A percentile compares a stretch with the other conserved stretches of the same genome.
Evolutionary conservation across 2,797 vertebrate genomes (phyloP).

Genomic region (Streptopelia turtur): DNA sequence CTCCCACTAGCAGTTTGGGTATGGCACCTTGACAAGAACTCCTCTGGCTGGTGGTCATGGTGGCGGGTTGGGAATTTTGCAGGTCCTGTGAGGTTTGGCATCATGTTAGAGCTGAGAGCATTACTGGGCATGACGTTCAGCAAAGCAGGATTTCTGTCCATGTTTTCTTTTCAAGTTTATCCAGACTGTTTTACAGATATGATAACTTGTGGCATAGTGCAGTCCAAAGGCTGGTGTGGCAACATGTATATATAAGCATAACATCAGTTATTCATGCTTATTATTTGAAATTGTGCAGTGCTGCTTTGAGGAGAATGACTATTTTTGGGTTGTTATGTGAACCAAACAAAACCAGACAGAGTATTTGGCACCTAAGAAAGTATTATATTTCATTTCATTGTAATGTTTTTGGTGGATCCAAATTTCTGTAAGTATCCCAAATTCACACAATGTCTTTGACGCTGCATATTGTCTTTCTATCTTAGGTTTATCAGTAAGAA

Average conservation of each 20-base stretch:
- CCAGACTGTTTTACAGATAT: conserved; percentile 2
- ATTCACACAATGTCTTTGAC: neutral
- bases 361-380: neutral
- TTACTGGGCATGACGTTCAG: conserved; percentile 1
- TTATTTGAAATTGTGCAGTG: neutral
- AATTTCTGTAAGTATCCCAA: neutral
- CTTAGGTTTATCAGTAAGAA: neutral
- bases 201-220: neutral
- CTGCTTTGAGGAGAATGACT: neutral
- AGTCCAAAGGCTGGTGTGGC: neutral
- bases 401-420: neutral
- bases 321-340: neutral
- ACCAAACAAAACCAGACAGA: conserved; percentile 7
- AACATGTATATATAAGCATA: neutral
- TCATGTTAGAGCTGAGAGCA: neutral
- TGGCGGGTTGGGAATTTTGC: neutral
- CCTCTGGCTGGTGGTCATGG: neutral
- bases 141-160: neutral
- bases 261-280: neutral
- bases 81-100: neutral
- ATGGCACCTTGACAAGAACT: neutral
- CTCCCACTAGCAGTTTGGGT: neutral
- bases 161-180: conserved; percentile 38
- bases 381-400: neutral
- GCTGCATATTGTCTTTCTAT: neutral